Evolutionary conservation across 2,888 invertebrate species (phyloP).

Genomic region (Aproaerema taeniolella): DNA sequence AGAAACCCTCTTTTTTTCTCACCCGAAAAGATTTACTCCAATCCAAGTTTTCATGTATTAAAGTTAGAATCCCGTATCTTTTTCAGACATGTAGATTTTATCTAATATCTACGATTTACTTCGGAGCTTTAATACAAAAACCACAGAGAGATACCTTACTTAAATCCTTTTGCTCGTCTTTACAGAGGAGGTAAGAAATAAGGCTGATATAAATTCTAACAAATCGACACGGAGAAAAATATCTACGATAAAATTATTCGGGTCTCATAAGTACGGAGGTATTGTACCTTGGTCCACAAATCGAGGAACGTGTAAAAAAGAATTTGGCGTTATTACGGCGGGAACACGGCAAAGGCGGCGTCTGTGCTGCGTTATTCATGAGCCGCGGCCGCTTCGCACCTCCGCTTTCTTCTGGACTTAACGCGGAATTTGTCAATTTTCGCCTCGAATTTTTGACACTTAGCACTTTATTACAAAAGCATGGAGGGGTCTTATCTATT

Average conservation of each 20-base stretch:
- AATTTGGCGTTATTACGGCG: slow-evolving; percentile 41
- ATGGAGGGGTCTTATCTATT: no score
- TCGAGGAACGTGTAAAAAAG: slow-evolving; percentile 40
- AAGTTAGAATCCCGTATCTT: no score
- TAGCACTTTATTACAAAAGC: slow-evolving; percentile 10
- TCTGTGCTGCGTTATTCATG: slow-evolving; percentile 57
- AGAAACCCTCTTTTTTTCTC: no score
- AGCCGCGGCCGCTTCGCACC: slow-evolving; percentile 29
- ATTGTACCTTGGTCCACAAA: slow-evolving; percentile 27
- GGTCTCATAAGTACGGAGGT: slow-evolving; percentile 9
- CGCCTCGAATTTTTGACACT: slow-evolving; percentile 45
- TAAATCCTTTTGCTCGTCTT: not conserved
- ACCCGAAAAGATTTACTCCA: no score
- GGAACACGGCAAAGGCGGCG: slow-evolving; percentile 54
- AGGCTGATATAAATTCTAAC: slow-evolving; percentile 10
- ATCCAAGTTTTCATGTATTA: no score
- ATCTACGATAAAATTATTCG: slow-evolving; percentile 13
- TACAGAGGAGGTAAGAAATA: not conserved
- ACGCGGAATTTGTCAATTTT: slow-evolving; percentile 51
- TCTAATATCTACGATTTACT: no score
- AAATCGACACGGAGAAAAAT: slow-evolving; percentile 12
- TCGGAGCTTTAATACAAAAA: no score
- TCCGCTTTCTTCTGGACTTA: slow-evolving; percentile 45
- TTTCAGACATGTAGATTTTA: no score
- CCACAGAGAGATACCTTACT: not conserved